A percentile compares a stretch with the other conserved stretches of the same genome.
These are phyloP conservation scores for Cichladusa arquata DNA, from an alignment of 2,113 vertebrate species.

Conservation along the genomic window DNA sequence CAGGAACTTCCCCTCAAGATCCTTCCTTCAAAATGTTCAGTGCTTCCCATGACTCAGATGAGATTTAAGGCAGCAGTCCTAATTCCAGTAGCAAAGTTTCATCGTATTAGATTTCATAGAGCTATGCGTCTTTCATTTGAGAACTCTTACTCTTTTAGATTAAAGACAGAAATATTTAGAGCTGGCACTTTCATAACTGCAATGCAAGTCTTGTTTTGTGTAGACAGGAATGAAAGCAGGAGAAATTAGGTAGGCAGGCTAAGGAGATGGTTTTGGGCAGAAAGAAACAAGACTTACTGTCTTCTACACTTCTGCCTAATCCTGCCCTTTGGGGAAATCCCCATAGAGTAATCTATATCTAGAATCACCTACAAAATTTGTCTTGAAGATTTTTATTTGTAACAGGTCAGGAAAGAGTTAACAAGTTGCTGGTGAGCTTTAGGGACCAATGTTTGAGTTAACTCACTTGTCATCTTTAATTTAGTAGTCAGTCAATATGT, in stretches of 20 bases:
- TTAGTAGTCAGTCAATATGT: not conserved
- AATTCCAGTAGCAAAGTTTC: not conserved
- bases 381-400: not conserved
- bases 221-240: not conserved
- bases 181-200: not conserved
- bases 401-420: not conserved
- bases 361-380: not conserved
- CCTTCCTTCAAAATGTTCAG: not conserved
- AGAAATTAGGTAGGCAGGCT: not conserved
- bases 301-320: not conserved
- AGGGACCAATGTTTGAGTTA: not conserved
- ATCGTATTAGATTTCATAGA: rapidly evolving
- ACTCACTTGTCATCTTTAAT: not conserved
- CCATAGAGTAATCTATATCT: not conserved
- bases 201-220: not conserved
- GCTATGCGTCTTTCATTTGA: not conserved
- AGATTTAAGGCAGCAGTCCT: not conserved
- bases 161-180: not conserved
- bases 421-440: not conserved
- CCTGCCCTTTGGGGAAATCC: not conserved
- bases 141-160: not conserved
- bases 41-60: not conserved
- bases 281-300: not conserved
- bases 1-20: not conserved
- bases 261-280: not conserved